phyloP scores from a whole-genome alignment of 2,113 vertebrate species.

The Vireo altiloquus region DNA sequence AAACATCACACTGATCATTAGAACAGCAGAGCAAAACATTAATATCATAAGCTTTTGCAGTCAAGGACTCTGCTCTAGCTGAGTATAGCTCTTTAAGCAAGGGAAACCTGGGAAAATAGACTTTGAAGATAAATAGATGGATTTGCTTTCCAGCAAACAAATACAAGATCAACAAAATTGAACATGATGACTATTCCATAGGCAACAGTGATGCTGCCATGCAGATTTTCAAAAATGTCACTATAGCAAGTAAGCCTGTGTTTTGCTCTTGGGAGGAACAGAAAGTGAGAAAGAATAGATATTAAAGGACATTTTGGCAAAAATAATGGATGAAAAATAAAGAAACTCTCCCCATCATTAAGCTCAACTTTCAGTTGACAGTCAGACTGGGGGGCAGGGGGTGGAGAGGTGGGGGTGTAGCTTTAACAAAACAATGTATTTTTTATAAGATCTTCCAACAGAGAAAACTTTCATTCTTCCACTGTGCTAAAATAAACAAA shows the following conservation, averaged over 20 bases:
- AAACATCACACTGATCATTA: conserved; percentile 64
- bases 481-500: too few relatives aligned
- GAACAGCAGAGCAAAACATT: conserved; percentile 56
- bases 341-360: background rate
- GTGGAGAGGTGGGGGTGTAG: background rate
- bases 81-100: conserved; percentile 15
- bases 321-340: background rate
- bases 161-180: conserved; percentile 56
- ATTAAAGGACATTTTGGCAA: background rate
- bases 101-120: background rate
- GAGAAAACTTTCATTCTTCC: too few relatives aligned
- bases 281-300: conserved; percentile 13
- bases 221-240: conserved; percentile 59
- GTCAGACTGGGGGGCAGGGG: rapidly evolving
- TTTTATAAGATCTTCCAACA: background rate
- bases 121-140: conserved; percentile 64
- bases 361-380: background rate
- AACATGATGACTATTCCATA: conserved; percentile 62
- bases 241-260: conserved; percentile 51
- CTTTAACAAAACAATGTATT: background rate
- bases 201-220: conserved; percentile 53
- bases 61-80: conserved; percentile 30
- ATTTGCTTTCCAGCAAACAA: conserved; percentile 63
- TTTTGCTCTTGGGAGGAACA: conserved; percentile 26
- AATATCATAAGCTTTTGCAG: conserved; percentile 51